Conservation (phyloP, 2,888 invertebrate genomes). For the Chloromyia formosa region DNA sequence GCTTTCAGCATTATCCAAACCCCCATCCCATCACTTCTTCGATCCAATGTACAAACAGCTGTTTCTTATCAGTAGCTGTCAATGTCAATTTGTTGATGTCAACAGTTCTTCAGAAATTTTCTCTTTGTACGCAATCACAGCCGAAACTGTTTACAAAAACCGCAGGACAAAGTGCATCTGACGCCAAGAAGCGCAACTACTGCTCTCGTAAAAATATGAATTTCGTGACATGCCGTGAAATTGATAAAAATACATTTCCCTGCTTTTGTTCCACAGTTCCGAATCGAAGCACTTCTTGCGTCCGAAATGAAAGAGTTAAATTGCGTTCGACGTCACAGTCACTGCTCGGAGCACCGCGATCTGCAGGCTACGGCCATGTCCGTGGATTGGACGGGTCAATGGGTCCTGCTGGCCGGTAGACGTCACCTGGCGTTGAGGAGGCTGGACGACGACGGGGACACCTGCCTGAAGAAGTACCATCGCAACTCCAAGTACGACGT, state of each 20-base stretch:
- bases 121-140: not conserved
- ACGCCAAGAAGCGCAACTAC: too few relatives aligned
- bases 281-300: not conserved
- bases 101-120: not conserved
- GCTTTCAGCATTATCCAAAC: too few relatives aligned
- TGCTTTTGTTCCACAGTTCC: not conserved
- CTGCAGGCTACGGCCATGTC: conserved; percentile 93
- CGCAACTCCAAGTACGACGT: conserved; percentile 94
- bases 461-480: conserved; percentile 77
- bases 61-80: not conserved
- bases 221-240: not conserved
- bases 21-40: not conserved
- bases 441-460: conserved; percentile 69
- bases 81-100: not conserved
- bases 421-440: conserved; percentile 80
- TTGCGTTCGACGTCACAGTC: conserved; percentile 59
- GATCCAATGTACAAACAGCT: not conserved
- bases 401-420: conserved; percentile 83
- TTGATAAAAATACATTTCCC: not conserved
- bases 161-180: not conserved
- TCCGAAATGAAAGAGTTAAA: conserved; percentile 53
- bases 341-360: conserved; percentile 78
- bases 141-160: not conserved
- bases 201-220: not conserved
- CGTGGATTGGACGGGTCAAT: conserved; percentile 84